Conservation (phyloP, 1,140 invertebrate species). For the Magallana angulata region DNA sequence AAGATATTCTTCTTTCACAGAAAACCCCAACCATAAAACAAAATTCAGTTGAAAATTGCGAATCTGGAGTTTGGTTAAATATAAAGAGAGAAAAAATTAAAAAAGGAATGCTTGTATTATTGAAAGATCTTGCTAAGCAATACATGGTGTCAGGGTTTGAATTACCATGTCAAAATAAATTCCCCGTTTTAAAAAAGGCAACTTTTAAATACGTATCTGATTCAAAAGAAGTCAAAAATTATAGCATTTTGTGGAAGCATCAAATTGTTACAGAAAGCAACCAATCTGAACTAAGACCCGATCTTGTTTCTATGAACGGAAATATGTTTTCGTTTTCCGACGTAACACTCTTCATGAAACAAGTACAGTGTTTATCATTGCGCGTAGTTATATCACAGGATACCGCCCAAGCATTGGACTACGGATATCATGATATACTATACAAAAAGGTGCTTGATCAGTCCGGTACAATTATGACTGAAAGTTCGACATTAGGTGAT, state of each 20-base stretch:
- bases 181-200: background rate
- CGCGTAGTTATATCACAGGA: slow-evolving; percentile 6
- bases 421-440: background rate
- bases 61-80: background rate
- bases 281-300: background rate
- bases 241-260: background rate
- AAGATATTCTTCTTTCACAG: background rate
- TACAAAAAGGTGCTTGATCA: background rate
- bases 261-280: background rate
- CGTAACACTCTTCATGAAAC: background rate
- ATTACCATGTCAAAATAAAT: background rate
- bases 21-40: background rate
- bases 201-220: background rate
- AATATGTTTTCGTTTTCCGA: background rate
- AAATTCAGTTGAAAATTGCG: background rate
- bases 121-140: background rate
- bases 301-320: background rate
- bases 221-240: background rate
- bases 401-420: background rate
- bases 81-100: background rate
- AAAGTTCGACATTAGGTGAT: background rate
- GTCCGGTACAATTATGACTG: background rate
- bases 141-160: background rate
- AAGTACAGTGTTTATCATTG: background rate
- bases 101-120: background rate